phyloP scores from a whole-genome alignment of 2,888 invertebrate genomes.

The Chrysina gloriosa region DNA sequence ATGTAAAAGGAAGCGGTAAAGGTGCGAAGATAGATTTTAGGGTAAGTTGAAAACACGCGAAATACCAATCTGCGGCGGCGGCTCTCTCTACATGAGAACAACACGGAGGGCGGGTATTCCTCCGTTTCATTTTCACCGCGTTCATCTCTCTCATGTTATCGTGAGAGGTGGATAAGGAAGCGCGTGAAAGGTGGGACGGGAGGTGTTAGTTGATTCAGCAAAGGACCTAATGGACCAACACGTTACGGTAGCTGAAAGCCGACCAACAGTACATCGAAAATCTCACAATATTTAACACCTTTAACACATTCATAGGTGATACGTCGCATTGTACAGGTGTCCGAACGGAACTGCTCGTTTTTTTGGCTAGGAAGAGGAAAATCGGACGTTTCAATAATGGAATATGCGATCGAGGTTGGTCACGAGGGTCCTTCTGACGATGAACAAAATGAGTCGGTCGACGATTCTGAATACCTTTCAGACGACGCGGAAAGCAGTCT shows the following conservation, averaged over 20 bases:
- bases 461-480: slow-evolving; percentile 56
- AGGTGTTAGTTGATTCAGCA: slow-evolving; percentile 61
- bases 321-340: slow-evolving; percentile 36
- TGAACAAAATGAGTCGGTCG: slow-evolving; percentile 48
- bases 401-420: slow-evolving; percentile 36
- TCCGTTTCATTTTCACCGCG: slow-evolving; percentile 17
- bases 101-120: slow-evolving; percentile 39
- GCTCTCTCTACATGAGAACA: slow-evolving; percentile 51
- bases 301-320: slow-evolving; percentile 41
- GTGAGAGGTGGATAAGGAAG: slow-evolving; percentile 44
- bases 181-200: slow-evolving; percentile 40
- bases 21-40: slow-evolving; percentile 64
- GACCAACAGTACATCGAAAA: slow-evolving; percentile 50
- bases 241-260: slow-evolving; percentile 52
- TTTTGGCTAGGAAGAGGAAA: not conserved
- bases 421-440: slow-evolving; percentile 44
- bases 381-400: slow-evolving; percentile 38
- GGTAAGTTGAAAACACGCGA: slow-evolving; percentile 62
- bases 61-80: slow-evolving; percentile 64
- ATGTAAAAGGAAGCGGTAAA: slow-evolving; percentile 58
- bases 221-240: slow-evolving; percentile 60
- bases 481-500: slow-evolving; percentile 47
- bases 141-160: slow-evolving; percentile 9
- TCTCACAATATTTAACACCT: slow-evolving; percentile 51
- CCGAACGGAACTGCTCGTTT: slow-evolving; percentile 10